Evolutionary conservation across 2,113 vertebrate species (phyloP).

Genomic region (Zosterops japonicus): DNA sequence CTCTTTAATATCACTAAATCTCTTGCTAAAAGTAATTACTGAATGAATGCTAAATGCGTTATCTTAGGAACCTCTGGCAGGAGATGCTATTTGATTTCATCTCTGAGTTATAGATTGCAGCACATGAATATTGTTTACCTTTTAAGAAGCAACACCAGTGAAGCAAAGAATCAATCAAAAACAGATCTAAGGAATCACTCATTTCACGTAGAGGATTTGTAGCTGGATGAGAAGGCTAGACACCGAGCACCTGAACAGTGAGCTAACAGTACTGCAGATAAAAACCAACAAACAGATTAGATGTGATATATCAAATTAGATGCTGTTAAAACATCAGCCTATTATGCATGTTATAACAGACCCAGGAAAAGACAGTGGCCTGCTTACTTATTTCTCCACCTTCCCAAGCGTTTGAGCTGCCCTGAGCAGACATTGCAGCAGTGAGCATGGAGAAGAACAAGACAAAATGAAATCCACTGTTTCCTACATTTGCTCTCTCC

Average conservation of each 20-base stretch:
- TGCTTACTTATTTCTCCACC: neutral
- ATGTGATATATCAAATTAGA: conserved; percentile 33
- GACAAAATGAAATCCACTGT: neutral
- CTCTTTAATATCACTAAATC: conserved; percentile 7
- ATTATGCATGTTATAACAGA: neutral
- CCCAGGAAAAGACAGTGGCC: neutral
- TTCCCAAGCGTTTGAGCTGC: neutral
- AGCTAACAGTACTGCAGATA: conserved; percentile 55
- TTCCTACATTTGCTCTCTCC: neutral
- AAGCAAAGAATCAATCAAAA: conserved; percentile 61
- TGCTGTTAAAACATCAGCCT: neutral
- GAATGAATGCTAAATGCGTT: conserved; percentile 17
- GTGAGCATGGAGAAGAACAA: neutral
- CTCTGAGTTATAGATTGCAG: conserved; percentile 42
- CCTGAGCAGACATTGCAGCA: neutral
- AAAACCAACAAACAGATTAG: conserved; percentile 57
- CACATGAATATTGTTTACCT: conserved; percentile 54
- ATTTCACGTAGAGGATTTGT: conserved; percentile 54
- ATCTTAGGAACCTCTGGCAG: conserved; percentile 32
- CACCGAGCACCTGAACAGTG: conserved; percentile 45
- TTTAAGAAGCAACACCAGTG: conserved; percentile 60
- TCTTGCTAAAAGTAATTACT: conserved; percentile 7
- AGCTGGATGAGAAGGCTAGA: conserved; percentile 53
- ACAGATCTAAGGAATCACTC: conserved; percentile 48
- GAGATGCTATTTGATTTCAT: conserved; percentile 37